Conservation (phyloP, 2,888 invertebrate species). For the Leptopilina syphax region DNA sequence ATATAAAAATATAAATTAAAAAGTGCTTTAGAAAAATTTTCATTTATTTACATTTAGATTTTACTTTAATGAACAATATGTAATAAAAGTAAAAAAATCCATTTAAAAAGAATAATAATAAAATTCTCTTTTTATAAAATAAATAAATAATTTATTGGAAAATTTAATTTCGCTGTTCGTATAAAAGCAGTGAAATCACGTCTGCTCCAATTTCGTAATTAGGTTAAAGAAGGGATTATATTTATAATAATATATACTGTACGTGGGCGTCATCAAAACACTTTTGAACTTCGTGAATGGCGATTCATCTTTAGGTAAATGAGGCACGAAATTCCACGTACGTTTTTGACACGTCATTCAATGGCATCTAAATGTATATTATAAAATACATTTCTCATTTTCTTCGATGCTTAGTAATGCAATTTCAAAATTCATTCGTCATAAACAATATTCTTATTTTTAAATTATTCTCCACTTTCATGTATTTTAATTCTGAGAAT, state of each 20-base stretch:
- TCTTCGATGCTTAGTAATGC: background rate
- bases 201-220: no score
- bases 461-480: background rate
- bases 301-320: conserved; percentile 19
- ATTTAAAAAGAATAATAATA: no score
- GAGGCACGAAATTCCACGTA: conserved; percentile 22
- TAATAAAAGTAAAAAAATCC: no score
- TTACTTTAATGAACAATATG: no score
- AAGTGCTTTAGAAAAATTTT: no score
- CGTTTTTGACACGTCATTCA: conserved; percentile 6
- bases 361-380: background rate
- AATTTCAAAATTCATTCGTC: background rate
- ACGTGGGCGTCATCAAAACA: background rate
- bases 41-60: no score
- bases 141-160: no score
- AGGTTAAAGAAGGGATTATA: background rate
- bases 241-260: background rate
- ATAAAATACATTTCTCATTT: background rate
- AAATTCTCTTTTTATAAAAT: no score
- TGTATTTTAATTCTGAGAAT: background rate
- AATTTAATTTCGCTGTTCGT: no score
- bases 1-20: no score
- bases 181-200: no score
- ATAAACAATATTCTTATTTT: background rate
- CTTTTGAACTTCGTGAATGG: conserved; percentile 4